Percentiles rank a stretch among this genome's conserved stretches.
These are phyloP conservation scores for Takifugu flavidus DNA, from an alignment of 2,113 vertebrate species.

Conservation along the genomic window DNA sequence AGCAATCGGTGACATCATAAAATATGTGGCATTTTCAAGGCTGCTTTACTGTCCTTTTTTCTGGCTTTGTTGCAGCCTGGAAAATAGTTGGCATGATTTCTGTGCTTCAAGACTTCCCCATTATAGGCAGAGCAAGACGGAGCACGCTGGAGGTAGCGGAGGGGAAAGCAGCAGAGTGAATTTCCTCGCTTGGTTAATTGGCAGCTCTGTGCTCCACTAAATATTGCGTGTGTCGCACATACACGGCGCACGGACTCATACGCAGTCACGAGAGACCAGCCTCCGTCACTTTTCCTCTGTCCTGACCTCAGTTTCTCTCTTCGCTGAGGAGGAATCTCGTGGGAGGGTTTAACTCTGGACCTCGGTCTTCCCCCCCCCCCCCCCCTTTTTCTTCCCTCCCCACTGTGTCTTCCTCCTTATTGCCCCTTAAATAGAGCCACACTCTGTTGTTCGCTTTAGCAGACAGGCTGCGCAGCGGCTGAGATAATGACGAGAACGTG, in stretches of 20 bases:
- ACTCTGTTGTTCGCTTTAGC: slow-evolving; percentile 45
- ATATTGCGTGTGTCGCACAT: neutral
- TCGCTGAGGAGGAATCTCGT: slow-evolving; percentile 56
- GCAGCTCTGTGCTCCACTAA: slow-evolving; percentile 41
- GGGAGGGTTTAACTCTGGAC: slow-evolving; percentile 65
- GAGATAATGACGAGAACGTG: slow-evolving; percentile 1
- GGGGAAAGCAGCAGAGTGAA: slow-evolving; percentile 15
- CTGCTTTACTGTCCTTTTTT: neutral
- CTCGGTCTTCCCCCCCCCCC: slow-evolving; percentile 3
- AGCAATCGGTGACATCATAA: neutral
- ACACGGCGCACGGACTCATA: slow-evolving; percentile 32
- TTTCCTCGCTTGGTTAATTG: slow-evolving; percentile 54
- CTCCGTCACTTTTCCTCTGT: slow-evolving; percentile 59
- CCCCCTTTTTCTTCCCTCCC: slow-evolving; percentile 21
- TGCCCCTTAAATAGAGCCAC: slow-evolving; percentile 41
- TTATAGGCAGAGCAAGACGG: slow-evolving; percentile 21
- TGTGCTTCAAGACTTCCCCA: slow-evolving; percentile 18
- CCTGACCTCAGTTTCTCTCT: slow-evolving; percentile 49
- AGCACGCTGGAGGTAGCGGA: slow-evolving; percentile 25
- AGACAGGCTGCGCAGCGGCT: slow-evolving; percentile 17
- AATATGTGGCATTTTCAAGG: neutral
- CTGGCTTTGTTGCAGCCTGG: slow-evolving; percentile 3
- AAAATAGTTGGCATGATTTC: slow-evolving; percentile 7
- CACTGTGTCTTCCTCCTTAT: slow-evolving; percentile 40
- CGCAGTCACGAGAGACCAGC: slow-evolving; percentile 58